Evolutionary conservation across 2,113 vertebrate genomes (phyloP).

Genomic region (Halcyon senegalensis): DNA sequence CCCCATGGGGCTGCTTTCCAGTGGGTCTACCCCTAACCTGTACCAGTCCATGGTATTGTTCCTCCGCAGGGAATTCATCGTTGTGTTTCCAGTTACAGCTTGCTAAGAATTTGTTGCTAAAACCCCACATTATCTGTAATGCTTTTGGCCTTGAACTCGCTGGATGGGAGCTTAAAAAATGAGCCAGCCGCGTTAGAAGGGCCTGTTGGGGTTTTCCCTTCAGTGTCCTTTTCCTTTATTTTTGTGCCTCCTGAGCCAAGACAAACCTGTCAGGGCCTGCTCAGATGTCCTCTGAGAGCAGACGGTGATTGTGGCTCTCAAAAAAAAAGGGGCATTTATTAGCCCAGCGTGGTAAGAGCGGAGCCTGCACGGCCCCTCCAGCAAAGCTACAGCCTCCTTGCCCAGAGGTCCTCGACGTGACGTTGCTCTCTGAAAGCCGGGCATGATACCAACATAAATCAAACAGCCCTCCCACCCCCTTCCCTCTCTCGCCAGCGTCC

Average conservation of each 20-base stretch:
- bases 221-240: neutral
- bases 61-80: neutral
- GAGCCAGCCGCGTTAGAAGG: neutral
- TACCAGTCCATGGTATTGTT: too few species aligned
- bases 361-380: neutral
- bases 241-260: neutral
- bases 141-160: neutral
- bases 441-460: neutral
- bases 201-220: neutral
- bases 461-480: neutral
- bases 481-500: neutral
- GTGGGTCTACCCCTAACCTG: too few species aligned
- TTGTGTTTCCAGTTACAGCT: neutral
- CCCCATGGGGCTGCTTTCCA: too few species aligned
- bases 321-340: neutral
- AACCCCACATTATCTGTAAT: neutral
- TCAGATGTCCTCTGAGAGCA: neutral
- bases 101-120: neutral
- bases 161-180: neutral
- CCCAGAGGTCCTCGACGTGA: neutral
- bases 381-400: neutral
- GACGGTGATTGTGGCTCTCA: neutral
- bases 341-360: neutral
- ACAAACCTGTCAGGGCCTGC: neutral
- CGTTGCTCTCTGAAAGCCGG: neutral